Conservation (phyloP, 2,113 vertebrate species). For the Aythya baeri region DNA sequence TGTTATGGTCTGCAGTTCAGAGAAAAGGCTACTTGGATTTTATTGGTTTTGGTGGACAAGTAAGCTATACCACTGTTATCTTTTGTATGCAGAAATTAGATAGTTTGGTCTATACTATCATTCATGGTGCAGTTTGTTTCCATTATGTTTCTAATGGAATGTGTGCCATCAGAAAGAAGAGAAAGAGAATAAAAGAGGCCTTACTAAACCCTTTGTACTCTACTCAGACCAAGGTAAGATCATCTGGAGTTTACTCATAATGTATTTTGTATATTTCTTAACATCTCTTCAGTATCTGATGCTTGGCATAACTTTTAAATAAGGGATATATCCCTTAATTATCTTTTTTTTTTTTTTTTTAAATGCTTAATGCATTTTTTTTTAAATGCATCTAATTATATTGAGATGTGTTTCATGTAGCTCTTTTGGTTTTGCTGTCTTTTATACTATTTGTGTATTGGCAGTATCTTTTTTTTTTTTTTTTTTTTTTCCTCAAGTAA, state of each 20-base stretch:
- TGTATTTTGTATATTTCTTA: neutral
- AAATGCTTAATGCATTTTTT: neutral
- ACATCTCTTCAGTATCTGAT: neutral
- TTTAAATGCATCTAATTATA: neutral
- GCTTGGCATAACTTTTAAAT: neutral
- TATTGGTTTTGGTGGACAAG: neutral
- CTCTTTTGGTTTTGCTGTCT: neutral
- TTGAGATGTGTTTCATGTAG: neutral
- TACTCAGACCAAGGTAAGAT: neutral
- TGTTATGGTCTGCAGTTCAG: neutral
- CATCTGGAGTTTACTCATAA: neutral
- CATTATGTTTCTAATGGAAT: neutral
- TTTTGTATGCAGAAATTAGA: neutral
- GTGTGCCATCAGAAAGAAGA: conserved; percentile 44
- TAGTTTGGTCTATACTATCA: neutral
- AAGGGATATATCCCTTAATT: neutral
- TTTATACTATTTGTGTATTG: neutral
- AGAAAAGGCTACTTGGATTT: neutral
- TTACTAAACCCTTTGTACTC: neutral
- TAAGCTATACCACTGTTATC: neutral
- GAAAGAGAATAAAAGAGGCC: neutral
- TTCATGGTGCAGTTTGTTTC: neutral
- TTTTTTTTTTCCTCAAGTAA: neutral
- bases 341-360: neutral
- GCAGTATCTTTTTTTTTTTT: neutral